Evolutionary conservation across 2,797 vertebrate species (phyloP).

Genomic region (Apogon hyalosoma): DNA sequence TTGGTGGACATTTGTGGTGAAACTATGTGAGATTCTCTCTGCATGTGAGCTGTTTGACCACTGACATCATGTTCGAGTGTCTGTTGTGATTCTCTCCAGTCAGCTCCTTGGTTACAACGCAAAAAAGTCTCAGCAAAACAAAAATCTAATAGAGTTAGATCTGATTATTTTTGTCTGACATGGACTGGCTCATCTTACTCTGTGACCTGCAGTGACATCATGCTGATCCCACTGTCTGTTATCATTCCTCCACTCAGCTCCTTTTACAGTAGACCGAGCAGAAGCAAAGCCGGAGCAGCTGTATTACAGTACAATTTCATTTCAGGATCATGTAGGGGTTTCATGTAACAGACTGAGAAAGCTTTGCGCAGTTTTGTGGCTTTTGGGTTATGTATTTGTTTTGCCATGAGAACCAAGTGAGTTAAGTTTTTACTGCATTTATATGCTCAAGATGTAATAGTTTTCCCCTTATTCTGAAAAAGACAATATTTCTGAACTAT

Average conservation of each 20-base stretch:
- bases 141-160: conserved; percentile 19
- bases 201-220: conserved; percentile 31
- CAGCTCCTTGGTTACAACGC: conserved; percentile 25
- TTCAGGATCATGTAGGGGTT: neutral
- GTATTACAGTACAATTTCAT: neutral
- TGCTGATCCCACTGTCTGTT: conserved; percentile 15
- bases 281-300: neutral
- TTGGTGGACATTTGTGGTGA: conserved; percentile 29
- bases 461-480: too few species aligned
- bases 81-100: conserved; percentile 2
- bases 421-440: too few species aligned
- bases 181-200: conserved; percentile 15
- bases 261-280: conserved; percentile 12
- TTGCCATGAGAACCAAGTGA: neutral
- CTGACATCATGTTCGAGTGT: conserved; percentile 36
- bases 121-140: conserved; percentile 6
- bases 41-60: conserved; percentile 32
- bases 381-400: neutral
- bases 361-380: neutral
- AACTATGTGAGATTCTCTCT: conserved; percentile 38
- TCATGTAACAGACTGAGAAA: neutral
- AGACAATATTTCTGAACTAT: too few species aligned
- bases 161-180: conserved; percentile 34
- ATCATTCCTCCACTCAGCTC: conserved; percentile 24
- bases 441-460: too few species aligned